Conservation (phyloP, 2,797 vertebrate species). For the Urocyon cinereoargenteus region DNA sequence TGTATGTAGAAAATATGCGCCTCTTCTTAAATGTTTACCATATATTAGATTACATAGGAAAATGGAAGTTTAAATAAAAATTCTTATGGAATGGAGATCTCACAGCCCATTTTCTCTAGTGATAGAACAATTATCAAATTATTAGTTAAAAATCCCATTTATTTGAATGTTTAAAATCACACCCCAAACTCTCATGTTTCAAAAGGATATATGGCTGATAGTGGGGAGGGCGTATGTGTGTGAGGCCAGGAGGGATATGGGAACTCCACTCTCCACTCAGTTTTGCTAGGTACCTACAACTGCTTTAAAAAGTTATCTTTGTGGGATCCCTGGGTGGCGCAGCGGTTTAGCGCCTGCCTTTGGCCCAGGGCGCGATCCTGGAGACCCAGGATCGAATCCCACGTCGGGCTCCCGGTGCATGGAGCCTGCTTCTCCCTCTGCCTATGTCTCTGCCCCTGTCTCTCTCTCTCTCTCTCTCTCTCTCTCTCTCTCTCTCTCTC, state of each 20-base stretch:
- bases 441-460: no score
- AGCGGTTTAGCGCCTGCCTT: no score
- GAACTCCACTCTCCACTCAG: background rate
- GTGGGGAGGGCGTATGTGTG: rapidly evolving
- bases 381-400: no score
- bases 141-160: background rate
- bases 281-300: background rate
- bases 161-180: background rate
- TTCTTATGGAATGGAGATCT: conserved; percentile 8
- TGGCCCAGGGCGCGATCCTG: no score
- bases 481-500: no score
- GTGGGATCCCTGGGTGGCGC: no score
- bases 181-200: background rate
- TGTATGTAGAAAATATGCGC: background rate
- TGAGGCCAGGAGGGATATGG: no score
- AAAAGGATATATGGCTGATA: background rate
- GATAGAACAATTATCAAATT: background rate
- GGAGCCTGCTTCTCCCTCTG: no score
- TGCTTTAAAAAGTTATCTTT: background rate
- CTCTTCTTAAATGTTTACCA: background rate
- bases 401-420: no score
- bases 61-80: conserved; percentile 26
- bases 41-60: background rate
- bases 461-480: no score
- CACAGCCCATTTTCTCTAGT: background rate